Evolutionary conservation across 2,888 invertebrate species (phyloP).

Genomic region (Rambutsinella grinnellia): DNA sequence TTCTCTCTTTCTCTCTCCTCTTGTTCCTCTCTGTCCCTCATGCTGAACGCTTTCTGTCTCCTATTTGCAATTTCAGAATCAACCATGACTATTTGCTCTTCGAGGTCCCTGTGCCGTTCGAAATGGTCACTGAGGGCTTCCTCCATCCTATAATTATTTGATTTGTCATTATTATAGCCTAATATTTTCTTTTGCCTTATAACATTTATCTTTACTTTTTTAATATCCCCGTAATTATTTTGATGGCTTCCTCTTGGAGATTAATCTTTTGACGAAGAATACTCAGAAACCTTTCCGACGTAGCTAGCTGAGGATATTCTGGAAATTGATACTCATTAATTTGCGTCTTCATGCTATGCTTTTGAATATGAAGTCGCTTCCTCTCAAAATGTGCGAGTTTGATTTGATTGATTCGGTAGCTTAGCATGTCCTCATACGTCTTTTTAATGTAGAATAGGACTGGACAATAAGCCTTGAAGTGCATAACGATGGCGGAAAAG

Average conservation of each 20-base stretch:
- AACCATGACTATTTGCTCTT: constrained; percentile 54
- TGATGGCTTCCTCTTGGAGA: constrained; percentile 60
- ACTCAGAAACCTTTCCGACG: constrained; percentile 11
- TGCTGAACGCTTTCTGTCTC: constrained; percentile 21
- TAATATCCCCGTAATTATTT: constrained; percentile 57
- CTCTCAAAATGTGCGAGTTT: constrained; percentile 34
- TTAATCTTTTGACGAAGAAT: constrained; percentile 51
- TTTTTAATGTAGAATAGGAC: constrained; percentile 45
- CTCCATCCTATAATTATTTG: constrained; percentile 24
- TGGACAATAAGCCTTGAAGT: constrained; percentile 41
- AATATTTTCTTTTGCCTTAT: background rate
- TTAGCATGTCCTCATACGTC: constrained; percentile 41
- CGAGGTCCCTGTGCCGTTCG: constrained; percentile 48
- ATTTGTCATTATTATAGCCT: background rate
- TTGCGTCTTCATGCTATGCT: constrained; percentile 10
- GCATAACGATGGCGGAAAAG: constrained; percentile 31
- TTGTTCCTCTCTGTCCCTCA: constrained; percentile 21
- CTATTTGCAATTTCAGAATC: constrained; percentile 48
- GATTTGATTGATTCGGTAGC: constrained; percentile 32
- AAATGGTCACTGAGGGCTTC: constrained; percentile 52
- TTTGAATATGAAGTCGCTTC: constrained; percentile 27
- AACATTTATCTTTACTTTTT: constrained; percentile 36
- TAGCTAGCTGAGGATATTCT: constrained; percentile 14
- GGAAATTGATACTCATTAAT: constrained; percentile 33
- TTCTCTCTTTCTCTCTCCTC: constrained; percentile 24